A percentile compares a stretch with the other conserved stretches of the same genome.
These are phyloP conservation scores for Cyphomyrus plagiostoma DNA, from an alignment of 2,113 vertebrate species.

Conservation along the genomic window DNA sequence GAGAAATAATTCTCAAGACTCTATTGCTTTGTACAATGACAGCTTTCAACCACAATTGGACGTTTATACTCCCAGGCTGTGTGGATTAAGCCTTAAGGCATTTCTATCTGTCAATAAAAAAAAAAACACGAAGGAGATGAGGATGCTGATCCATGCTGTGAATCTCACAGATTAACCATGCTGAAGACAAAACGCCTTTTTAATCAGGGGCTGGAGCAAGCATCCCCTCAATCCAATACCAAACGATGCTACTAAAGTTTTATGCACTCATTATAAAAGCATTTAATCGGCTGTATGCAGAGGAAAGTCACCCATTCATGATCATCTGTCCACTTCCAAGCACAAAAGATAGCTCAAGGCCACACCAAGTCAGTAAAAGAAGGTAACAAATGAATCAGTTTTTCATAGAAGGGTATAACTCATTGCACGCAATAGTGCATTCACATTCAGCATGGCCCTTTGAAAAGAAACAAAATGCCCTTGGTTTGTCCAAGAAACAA, in stretches of 20 bases:
- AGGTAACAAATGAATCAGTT: background rate
- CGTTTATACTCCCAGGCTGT: background rate
- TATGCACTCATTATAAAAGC: background rate
- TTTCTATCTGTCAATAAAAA: background rate
- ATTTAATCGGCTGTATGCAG: background rate
- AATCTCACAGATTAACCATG: background rate
- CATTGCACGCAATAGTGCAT: background rate
- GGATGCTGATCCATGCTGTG: background rate
- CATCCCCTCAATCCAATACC: background rate
- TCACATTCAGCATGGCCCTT: background rate
- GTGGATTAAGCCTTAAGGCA: background rate
- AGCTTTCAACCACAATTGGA: background rate
- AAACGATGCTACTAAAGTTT: background rate
- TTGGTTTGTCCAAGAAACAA: background rate
- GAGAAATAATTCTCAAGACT: background rate
- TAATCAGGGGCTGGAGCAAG: background rate
- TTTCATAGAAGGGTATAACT: background rate
- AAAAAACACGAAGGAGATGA: background rate
- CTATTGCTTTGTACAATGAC: background rate
- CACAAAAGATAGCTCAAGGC: background rate
- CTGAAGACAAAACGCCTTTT: background rate
- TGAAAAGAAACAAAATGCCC: background rate
- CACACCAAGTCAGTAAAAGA: background rate
- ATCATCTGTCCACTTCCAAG: background rate
- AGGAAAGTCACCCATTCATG: background rate